Percentiles rank a stretch among this genome's conserved stretches.
Evolutionary conservation across 2,888 invertebrate species (phyloP).

Genomic region (Tenthredo notha): DNA sequence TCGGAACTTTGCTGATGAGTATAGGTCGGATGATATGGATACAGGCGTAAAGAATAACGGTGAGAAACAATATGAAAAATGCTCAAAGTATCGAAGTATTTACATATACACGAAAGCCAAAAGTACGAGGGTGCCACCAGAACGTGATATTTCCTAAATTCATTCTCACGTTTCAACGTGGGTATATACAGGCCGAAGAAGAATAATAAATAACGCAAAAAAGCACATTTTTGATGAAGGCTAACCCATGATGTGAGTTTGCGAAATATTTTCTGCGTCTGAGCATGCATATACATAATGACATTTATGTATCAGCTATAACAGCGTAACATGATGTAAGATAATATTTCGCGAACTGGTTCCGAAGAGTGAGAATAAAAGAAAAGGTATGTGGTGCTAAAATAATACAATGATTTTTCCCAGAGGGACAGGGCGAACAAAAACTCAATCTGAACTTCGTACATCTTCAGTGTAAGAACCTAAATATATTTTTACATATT

Average conservation of each 20-base stretch:
- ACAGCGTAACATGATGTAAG: not conserved
- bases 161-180: not conserved
- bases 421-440: not conserved
- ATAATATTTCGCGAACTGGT: not conserved
- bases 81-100: not conserved
- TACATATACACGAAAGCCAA: constrained; percentile 9
- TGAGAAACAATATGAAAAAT: not conserved
- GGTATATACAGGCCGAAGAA: not conserved
- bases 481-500: not conserved
- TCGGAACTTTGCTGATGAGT: not conserved
- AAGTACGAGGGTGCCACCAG: not conserved
- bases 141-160: constrained; percentile 11
- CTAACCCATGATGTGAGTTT: not conserved
- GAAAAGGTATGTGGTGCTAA: not conserved
- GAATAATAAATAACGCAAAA: not conserved
- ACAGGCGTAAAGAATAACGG: not conserved
- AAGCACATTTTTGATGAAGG: constrained; percentile 10
- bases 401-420: constrained; percentile 12
- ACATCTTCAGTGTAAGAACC: not conserved
- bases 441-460: not conserved
- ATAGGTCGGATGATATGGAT: not conserved
- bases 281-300: not conserved
- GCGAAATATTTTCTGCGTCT: not conserved
- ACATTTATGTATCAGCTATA: not conserved
- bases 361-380: constrained; percentile 5